Evolutionary conservation across 2,113 vertebrate genomes (phyloP).

Genomic region (Eidolon helvum): DNA sequence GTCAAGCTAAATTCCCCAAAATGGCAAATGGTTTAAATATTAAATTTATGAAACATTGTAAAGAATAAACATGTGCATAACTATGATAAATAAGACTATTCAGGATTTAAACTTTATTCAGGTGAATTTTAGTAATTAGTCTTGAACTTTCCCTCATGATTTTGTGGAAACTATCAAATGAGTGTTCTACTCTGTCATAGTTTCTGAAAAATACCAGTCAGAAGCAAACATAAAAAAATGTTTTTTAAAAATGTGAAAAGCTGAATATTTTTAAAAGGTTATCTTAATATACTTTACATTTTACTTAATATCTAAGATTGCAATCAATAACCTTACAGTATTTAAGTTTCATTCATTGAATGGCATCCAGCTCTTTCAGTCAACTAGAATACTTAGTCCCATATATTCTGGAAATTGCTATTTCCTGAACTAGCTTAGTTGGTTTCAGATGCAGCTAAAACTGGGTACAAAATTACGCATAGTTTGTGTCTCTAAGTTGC

Average conservation of each 20-base stretch:
- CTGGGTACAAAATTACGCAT: neutral
- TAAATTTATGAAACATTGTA: constrained; percentile 53
- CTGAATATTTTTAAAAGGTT: neutral
- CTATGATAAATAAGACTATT: constrained; percentile 31
- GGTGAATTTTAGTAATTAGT: constrained; percentile 23
- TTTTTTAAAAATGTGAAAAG: neutral
- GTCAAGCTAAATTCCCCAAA: constrained; percentile 46
- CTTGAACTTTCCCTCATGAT: constrained; percentile 23
- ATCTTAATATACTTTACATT: neutral
- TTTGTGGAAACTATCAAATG: neutral
- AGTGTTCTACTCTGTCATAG: neutral
- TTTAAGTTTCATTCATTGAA: neutral
- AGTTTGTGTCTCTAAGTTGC: neutral
- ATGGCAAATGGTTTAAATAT: constrained; percentile 37
- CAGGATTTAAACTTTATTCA: constrained; percentile 6
- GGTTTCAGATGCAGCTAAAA: neutral
- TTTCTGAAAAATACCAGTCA: neutral
- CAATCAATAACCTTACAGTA: neutral
- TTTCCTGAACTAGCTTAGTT: neutral
- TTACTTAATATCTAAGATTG: neutral
- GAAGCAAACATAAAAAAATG: neutral
- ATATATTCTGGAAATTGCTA: neutral
- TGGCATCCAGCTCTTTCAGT: neutral
- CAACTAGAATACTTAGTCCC: neutral
- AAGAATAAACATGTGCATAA: constrained; percentile 59